Base-by-base conservation (phyloP, 2,797 vertebrate genomes). In the Muscicapa comitata region DNA sequence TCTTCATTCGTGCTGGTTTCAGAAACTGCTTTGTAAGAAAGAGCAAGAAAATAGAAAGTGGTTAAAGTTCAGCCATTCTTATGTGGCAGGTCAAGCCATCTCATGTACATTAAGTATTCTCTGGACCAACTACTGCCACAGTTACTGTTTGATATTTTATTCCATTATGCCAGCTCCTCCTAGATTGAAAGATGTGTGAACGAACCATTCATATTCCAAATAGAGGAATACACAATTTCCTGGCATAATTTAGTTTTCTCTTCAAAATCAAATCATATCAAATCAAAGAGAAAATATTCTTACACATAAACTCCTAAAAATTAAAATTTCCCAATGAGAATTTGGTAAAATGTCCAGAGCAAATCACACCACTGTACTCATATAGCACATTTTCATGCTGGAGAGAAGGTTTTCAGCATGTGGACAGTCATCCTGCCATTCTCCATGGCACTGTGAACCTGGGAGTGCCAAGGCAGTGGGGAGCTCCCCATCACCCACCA, bases 331-430 rank as follows among this genome's bases (percentile, higher is more conserved):
- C 11, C 17, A 12, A 13, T 7, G 4, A 61, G 28, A 72, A 84
- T 28, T 4, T 8, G 10, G 18, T 28, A 35, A 29, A 25, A 61
- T 15, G 15, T 24, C 47, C 13, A 23, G 6, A 35, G 55, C 23
- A 74, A 67, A 31, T 20, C 50, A 66, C 55, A 35, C 16, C 45
- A 16, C 25, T 0, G 0, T 23, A 55, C 17, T 13, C 37, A 28
- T 1, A 1, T 2, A 9, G 35, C 28, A 38, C 1, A 0, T 35
- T 20, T 62, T 38, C 28, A 15, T 2, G 21, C 26, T 1, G 6
- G 50, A 6, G 38, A 68, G 6, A 13, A 0, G 0, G 2, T 9
- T 62, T 66, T 19, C 54, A 75, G 28, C 18, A 11, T 1, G 29
- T 4, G 35, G 48, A 48, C 28, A 54, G 43, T 4, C 53, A 71